Conservation (phyloP, 1,140 invertebrate genomes). For the Melipona quadrifasciata region DNA sequence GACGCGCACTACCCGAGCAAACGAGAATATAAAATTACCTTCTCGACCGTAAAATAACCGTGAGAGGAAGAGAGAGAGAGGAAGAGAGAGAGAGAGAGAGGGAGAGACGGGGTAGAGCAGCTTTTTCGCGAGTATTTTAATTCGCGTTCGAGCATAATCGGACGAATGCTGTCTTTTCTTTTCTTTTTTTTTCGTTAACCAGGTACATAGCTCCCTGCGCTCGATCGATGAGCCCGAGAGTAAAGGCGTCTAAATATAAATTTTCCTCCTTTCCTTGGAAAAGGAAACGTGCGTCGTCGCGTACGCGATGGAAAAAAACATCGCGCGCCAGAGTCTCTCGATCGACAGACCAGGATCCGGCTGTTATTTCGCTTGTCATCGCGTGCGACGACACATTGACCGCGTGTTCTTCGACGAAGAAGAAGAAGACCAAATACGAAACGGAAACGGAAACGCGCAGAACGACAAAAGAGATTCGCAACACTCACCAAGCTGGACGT, state of each 20-base stretch:
- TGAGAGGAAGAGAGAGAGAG: background rate
- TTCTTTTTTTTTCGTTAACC: background rate
- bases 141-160: background rate
- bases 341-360: too few relatives aligned
- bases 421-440: background rate
- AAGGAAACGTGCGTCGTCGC: too few relatives aligned
- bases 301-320: too few relatives aligned
- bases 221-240: slow-evolving; percentile 3
- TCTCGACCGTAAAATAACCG: background rate
- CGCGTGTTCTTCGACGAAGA: background rate
- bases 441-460: background rate
- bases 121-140: slow-evolving; percentile 14
- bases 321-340: too few relatives aligned
- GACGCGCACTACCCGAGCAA: slow-evolving; percentile 3
- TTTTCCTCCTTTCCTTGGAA: background rate
- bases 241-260: slow-evolving; percentile 8
- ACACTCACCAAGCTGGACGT: slow-evolving; percentile 92
- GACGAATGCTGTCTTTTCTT: background rate
- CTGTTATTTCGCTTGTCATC: too few relatives aligned
- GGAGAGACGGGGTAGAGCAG: too few relatives aligned
- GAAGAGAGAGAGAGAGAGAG: too few relatives aligned
- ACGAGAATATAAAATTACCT: slow-evolving; percentile 20
- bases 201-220: background rate
- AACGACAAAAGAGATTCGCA: rapidly evolving
- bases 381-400: too few relatives aligned